A percentile compares a stretch with the other conserved stretches of the same genome.
Conservation (phyloP, 30 jellyfish, hydroid and myxozoan species). For the Catostylus mosaicus region DNA sequence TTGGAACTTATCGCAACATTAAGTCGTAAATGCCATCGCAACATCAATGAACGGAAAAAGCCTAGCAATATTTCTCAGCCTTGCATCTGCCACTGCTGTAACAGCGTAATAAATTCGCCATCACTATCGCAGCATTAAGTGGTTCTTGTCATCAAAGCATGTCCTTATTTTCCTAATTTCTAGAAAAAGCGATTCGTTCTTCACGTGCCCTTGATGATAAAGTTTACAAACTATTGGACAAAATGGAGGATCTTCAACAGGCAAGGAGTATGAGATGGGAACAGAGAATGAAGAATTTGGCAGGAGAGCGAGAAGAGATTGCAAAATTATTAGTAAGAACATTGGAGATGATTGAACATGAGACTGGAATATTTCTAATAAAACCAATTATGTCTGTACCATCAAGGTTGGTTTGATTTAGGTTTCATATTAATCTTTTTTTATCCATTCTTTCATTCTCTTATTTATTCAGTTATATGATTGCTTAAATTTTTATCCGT, state of each 20-base stretch:
- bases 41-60: no score
- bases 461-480: background rate
- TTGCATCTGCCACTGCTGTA: no score
- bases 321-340: slow-evolving; percentile 76
- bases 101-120: no score
- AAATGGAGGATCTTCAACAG: slow-evolving; percentile 76
- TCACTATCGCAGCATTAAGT: background rate
- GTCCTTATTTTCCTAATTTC: no score
- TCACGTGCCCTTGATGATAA: slow-evolving; percentile 48
- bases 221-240: slow-evolving; percentile 56
- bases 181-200: slow-evolving; percentile 56
- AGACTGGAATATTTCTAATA: slow-evolving; percentile 83
- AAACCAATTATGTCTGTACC: slow-evolving; percentile 80
- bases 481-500: no score
- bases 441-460: no score
- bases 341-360: slow-evolving; percentile 75
- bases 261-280: slow-evolving; percentile 68
- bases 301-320: slow-evolving; percentile 63
- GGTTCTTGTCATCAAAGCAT: no score
- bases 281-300: slow-evolving; percentile 48
- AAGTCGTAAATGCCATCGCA: no score
- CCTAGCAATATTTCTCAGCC: no score
- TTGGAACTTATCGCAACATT: no score
- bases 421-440: background rate
- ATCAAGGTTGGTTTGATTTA: slow-evolving; percentile 37